phyloP scores from a whole-genome alignment of 2,797 vertebrate species.

The Buphagus erythrorhynchus region DNA sequence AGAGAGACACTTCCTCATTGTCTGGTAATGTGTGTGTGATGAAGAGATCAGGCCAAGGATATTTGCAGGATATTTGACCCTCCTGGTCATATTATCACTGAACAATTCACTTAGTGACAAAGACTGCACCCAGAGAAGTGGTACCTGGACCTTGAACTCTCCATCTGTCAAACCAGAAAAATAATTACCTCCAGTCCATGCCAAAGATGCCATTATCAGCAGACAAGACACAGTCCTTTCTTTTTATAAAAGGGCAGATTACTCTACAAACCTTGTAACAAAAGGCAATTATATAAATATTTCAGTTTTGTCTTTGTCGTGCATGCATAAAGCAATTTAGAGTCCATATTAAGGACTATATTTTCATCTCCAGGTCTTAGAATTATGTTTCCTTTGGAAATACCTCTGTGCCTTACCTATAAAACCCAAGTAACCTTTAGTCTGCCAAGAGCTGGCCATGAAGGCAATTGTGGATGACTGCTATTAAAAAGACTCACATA shows the following conservation, averaged over 20 bases:
- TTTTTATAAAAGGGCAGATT: not conserved
- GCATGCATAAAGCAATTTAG: not conserved
- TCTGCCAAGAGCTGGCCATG: not conserved
- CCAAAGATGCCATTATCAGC: not conserved
- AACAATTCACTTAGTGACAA: not conserved
- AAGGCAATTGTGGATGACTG: not conserved
- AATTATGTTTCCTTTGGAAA: not conserved
- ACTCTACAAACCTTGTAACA: not conserved
- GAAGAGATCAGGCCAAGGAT: not conserved
- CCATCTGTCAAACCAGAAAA: not conserved
- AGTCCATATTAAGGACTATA: not conserved
- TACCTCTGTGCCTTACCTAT: not conserved
- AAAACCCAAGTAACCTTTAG: not conserved
- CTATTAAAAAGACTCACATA: not conserved
- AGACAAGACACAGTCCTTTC: not conserved
- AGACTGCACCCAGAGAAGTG: not conserved
- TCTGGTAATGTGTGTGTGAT: not conserved
- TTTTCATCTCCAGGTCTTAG: not conserved
- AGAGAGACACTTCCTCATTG: not conserved
- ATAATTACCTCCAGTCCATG: not conserved
- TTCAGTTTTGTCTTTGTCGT: not conserved
- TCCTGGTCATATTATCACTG: not conserved
- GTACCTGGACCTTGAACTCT: not conserved
- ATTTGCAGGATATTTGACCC: not conserved
- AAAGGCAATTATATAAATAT: not conserved